Evolutionary conservation across 2,888 invertebrate species (phyloP).

Genomic region (Tetragnatha montana): DNA sequence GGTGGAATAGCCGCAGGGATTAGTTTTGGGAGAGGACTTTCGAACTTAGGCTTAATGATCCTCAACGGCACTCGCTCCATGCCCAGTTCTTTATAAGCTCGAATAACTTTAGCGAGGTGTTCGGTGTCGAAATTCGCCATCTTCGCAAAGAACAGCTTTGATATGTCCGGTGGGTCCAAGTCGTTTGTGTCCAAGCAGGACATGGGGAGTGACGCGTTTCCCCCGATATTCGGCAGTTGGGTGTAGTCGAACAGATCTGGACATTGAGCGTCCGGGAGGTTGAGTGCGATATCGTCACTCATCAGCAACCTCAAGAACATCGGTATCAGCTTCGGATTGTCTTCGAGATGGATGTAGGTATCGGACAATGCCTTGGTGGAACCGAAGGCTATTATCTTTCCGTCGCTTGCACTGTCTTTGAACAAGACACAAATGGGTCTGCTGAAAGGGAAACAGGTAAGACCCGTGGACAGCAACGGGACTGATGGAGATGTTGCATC

Average conservation of each 20-base stretch:
- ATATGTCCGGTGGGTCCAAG: conserved; percentile 86
- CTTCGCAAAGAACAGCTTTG: conserved; percentile 80
- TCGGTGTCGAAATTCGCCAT: conserved; percentile 77
- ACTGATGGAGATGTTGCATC: conserved; percentile 92
- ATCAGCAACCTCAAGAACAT: conserved; percentile 88
- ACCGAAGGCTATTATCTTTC: conserved; percentile 91
- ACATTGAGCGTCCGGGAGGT: conserved; percentile 91
- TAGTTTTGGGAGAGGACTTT: conserved; percentile 89
- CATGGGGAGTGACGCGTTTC: conserved; percentile 85
- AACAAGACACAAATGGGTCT: conserved; percentile 89
- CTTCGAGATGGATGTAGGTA: conserved; percentile 93
- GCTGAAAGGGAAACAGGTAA: conserved; percentile 94
- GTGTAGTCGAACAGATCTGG: conserved; percentile 95
- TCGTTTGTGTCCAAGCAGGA: conserved; percentile 84
- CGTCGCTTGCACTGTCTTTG: conserved; percentile 77
- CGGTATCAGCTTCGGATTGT: conserved; percentile 84
- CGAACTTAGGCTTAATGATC: conserved; percentile 96
- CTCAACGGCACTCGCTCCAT: conserved; percentile 93
- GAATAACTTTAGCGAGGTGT: conserved; percentile 74
- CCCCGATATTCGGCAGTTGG: conserved; percentile 90
- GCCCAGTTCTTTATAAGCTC: conserved; percentile 84
- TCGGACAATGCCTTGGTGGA: conserved; percentile 94
- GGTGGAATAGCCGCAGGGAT: conserved; percentile 87
- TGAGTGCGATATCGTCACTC: conserved; percentile 82
- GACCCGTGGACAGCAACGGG: conserved; percentile 93